phyloP scores from a whole-genome alignment of 2,888 invertebrate species.

The Caenorhabditis plicata region DNA sequence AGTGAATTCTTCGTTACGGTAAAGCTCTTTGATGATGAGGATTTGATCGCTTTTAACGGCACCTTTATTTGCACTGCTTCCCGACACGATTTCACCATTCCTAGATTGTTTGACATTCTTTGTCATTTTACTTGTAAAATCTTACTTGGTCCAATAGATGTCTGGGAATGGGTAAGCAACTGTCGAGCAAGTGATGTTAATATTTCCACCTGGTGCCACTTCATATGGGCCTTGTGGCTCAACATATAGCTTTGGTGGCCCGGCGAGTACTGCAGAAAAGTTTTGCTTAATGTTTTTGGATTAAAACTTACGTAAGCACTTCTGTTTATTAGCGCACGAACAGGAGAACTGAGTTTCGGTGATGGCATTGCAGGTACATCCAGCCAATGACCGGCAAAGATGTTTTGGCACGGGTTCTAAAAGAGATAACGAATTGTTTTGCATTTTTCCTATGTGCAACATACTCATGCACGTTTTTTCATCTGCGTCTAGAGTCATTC shows the following conservation, averaged over 20 bases:
- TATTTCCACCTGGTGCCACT: constrained; percentile 61
- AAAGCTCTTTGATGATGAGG: constrained; percentile 60
- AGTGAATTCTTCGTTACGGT: constrained; percentile 57
- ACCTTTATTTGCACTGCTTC: constrained; percentile 1
- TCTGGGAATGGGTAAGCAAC: constrained; percentile 64
- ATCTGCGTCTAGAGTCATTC: constrained; percentile 58
- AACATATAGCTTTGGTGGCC: constrained; percentile 61
- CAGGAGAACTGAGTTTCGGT: constrained; percentile 59
- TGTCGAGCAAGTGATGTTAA: constrained; percentile 63
- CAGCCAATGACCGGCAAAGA: constrained; percentile 58
- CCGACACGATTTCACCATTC: constrained; percentile 25
- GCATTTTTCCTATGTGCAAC: constrained; percentile 2
- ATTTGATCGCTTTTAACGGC: constrained; percentile 45
- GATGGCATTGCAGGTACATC: constrained; percentile 57
- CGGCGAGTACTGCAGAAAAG: constrained; percentile 44
- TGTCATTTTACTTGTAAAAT: not conserved
- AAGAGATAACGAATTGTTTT: not conserved
- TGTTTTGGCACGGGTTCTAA: constrained; percentile 62
- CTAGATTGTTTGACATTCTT: constrained; percentile 18
- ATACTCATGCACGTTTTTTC: constrained; percentile 61
- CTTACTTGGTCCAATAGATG: constrained; percentile 59
- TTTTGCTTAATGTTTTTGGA: not conserved
- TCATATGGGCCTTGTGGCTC: constrained; percentile 61
- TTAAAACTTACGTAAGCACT: constrained; percentile 52
- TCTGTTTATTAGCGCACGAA: constrained; percentile 52